Percentiles rank a stretch among this genome's conserved stretches.
Conservation (phyloP, 2,797 vertebrate genomes). For the Heliangelus exortis region DNA sequence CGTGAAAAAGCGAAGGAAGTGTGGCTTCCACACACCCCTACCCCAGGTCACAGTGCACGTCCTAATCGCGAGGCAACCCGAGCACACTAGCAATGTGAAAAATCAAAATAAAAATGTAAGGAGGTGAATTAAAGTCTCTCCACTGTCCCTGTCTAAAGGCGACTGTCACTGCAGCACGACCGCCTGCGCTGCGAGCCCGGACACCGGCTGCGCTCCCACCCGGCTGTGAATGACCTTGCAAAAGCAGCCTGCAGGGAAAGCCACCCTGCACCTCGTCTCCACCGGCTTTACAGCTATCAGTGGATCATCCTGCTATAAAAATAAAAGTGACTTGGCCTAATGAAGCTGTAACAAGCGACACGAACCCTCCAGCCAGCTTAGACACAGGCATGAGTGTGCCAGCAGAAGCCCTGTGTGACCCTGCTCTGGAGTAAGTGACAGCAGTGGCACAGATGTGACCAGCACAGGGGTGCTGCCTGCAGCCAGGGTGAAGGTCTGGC, state of each 20-base stretch:
- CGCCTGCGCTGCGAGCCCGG: rapidly evolving
- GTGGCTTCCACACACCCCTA: neutral
- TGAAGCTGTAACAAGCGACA: slow-evolving; percentile 6
- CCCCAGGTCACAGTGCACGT: rapidly evolving
- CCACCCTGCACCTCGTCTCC: neutral
- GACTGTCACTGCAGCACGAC: neutral
- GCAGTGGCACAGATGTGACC: rapidly evolving
- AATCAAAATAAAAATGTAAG: neutral
- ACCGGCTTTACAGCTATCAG: slow-evolving; percentile 39
- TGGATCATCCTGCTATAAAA: slow-evolving; percentile 34
- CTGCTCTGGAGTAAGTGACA: neutral
- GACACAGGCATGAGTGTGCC: neutral
- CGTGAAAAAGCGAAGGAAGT: neutral
- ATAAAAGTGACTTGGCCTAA: slow-evolving; percentile 24
- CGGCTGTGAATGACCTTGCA: neutral
- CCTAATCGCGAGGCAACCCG: rapidly evolving
- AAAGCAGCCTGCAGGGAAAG: neutral
- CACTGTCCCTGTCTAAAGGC: neutral
- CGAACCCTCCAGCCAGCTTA: neutral
- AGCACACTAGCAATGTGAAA: neutral
- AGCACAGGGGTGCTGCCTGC: rapidly evolving
- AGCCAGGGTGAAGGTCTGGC: neutral
- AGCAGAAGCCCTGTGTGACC: neutral
- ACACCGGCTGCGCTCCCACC: neutral
- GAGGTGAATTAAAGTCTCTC: neutral